These are phyloP conservation scores for Lepisosteus osseus DNA, from an alignment of 2,113 vertebrate genomes.

Conservation along the genomic window DNA sequence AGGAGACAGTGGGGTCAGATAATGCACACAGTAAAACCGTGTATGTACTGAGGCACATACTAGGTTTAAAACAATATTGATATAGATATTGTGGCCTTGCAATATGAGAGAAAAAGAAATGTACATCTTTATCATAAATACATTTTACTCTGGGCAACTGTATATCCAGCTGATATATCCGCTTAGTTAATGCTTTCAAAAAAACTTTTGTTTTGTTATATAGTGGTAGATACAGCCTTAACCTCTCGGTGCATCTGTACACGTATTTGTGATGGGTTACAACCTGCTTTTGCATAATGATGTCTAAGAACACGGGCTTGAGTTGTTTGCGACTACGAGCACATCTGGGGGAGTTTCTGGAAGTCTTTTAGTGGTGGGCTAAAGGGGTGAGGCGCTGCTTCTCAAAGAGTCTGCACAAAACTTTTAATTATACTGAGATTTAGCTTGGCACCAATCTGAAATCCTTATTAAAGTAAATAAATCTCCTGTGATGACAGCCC, in stretches of 20 bases:
- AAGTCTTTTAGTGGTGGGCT: conserved; percentile 11
- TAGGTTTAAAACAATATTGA: not conserved
- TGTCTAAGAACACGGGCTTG: conserved; percentile 12
- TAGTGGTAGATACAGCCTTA: too few species aligned
- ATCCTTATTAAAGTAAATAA: conserved; percentile 55
- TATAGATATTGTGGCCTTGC: not conserved
- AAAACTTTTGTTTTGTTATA: too few species aligned
- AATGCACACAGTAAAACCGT: not conserved
- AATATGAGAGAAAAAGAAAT: not conserved
- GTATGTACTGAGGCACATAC: not conserved
- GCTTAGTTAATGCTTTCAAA: too few species aligned
- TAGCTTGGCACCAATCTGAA: conserved; percentile 51
- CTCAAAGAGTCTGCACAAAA: conserved; percentile 55
- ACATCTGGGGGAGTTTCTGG: conserved; percentile 24
- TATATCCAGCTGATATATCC: too few species aligned
- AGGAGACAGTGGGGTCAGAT: conserved; percentile 12
- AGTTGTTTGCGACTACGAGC: conserved; percentile 12
- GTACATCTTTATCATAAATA: not conserved
- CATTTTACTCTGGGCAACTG: too few species aligned
- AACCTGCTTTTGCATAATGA: not conserved
- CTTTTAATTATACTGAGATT: conserved; percentile 61
- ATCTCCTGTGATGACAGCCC: conserved; percentile 50
- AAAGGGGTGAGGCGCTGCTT: conserved; percentile 31
- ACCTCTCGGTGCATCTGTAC: conserved; percentile 3
- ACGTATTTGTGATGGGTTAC: not conserved